Evolutionary conservation across 2,888 invertebrate species (phyloP).

Genomic region (Thumatha senex): DNA sequence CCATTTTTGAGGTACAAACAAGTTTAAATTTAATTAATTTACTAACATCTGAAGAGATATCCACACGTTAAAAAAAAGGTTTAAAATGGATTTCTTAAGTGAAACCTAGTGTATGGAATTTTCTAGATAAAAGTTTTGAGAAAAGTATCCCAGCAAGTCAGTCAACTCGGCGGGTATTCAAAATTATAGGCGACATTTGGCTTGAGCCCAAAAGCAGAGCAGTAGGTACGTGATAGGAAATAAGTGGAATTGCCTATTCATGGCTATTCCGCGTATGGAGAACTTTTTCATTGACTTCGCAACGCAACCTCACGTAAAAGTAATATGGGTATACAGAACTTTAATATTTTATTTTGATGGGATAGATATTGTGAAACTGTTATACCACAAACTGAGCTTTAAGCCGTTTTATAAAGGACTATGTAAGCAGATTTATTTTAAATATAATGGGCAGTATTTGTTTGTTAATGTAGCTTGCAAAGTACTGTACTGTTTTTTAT

Average conservation of each 20-base stretch:
- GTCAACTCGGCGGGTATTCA: conserved; percentile 28
- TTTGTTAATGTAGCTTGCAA: too few species aligned
- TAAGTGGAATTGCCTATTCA: conserved; percentile 72
- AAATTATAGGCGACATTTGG: conserved; percentile 59
- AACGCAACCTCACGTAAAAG: conserved; percentile 37
- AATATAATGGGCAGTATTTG: too few species aligned
- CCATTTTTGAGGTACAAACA: too few species aligned
- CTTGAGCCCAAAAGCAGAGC: conserved; percentile 54
- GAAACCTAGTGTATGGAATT: not conserved
- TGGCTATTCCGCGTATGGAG: conserved; percentile 51
- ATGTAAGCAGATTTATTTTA: too few species aligned
- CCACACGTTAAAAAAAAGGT: too few species aligned
- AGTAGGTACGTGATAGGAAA: conserved; percentile 68
- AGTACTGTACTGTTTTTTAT: too few species aligned
- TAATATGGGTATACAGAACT: conserved; percentile 12
- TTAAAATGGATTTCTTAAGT: too few species aligned
- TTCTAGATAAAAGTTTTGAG: conserved; percentile 6
- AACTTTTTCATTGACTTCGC: conserved; percentile 49
- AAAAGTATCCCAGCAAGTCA: conserved; percentile 9
- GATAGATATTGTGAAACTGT: not conserved
- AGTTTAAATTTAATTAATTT: too few species aligned
- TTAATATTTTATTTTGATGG: conserved; percentile 20
- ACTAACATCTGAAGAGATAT: too few species aligned
- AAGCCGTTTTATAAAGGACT: not conserved
- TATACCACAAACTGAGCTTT: too few species aligned